Conservation (phyloP, 2,797 vertebrate species). For the Nasua narica region DNA sequence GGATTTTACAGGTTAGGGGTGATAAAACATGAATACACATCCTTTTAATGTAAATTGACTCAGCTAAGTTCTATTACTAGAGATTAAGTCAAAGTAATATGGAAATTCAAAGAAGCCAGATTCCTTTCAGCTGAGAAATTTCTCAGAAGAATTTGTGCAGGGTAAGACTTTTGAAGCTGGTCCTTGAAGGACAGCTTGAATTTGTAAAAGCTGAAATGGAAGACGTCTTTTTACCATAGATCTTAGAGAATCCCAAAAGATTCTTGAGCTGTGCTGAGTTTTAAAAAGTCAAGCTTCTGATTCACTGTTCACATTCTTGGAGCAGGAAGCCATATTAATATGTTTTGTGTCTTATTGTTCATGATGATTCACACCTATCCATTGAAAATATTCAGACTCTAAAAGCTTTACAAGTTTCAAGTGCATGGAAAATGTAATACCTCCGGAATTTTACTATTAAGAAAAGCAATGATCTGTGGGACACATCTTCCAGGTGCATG, state of each 20-base stretch:
- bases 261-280: not conserved
- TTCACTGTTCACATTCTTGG: not conserved
- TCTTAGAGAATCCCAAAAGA: not conserved
- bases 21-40: not conserved
- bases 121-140: not conserved
- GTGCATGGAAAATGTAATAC: conserved; percentile 79
- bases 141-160: not conserved
- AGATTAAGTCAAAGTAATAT: not conserved
- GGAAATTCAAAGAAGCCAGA: not conserved
- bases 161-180: not conserved
- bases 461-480: conserved; percentile 92
- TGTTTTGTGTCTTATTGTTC: not conserved
- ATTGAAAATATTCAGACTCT: conserved; percentile 4
- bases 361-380: not conserved
- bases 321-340: not conserved
- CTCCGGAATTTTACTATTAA: conserved; percentile 89
- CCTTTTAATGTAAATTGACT: not conserved
- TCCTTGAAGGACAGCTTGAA: not conserved
- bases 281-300: not conserved
- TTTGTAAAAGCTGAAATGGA: not conserved
- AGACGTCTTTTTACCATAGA: not conserved
- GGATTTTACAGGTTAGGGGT: not conserved
- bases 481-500: conserved; percentile 97
- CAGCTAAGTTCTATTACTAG: not conserved
- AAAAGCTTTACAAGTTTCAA: conserved; percentile 18